Conservation (phyloP, 2,797 vertebrate genomes). For the Remorina albescens region DNA sequence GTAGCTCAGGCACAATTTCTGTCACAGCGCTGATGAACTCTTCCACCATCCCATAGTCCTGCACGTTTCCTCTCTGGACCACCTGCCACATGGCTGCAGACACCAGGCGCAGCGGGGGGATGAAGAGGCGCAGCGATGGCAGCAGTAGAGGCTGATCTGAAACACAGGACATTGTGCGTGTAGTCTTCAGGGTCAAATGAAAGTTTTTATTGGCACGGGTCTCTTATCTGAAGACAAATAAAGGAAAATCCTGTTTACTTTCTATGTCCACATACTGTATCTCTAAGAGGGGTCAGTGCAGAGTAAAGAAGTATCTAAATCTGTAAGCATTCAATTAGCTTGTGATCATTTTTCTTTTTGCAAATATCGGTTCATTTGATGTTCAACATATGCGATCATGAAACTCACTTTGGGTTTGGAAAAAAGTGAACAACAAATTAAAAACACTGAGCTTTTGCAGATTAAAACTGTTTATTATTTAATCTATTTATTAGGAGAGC, state of each 20-base stretch:
- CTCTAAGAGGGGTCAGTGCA: too few relatives aligned
- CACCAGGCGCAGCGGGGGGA: constrained; percentile 79
- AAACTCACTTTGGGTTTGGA: neutral
- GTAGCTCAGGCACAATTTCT: constrained; percentile 78
- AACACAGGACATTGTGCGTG: neutral
- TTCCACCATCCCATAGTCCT: constrained; percentile 83
- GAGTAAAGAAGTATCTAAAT: neutral
- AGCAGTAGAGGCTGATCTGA: constrained; percentile 69
- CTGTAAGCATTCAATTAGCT: too few relatives aligned
- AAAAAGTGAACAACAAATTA: too few relatives aligned
- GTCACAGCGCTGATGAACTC: constrained; percentile 82
- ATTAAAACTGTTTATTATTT: too few relatives aligned
- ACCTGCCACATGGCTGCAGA: constrained; percentile 86
- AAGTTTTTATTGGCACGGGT: neutral
- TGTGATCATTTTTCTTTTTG: too few relatives aligned
- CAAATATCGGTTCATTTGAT: too few relatives aligned
- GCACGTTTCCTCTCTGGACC: constrained; percentile 73
- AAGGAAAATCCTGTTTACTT: neutral
- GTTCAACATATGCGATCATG: neutral
- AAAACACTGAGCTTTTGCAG: too few relatives aligned
- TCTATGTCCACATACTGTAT: neutral
- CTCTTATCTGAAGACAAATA: neutral
- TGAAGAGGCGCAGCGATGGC: constrained; percentile 79
- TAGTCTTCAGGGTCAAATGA: neutral
- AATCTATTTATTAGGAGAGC: too few relatives aligned